A percentile compares a stretch with the other conserved stretches of the same genome.
These are phyloP conservation scores for Cecropterus lyciades DNA, from an alignment of 1,140 invertebrate genomes.

Conservation along the genomic window DNA sequence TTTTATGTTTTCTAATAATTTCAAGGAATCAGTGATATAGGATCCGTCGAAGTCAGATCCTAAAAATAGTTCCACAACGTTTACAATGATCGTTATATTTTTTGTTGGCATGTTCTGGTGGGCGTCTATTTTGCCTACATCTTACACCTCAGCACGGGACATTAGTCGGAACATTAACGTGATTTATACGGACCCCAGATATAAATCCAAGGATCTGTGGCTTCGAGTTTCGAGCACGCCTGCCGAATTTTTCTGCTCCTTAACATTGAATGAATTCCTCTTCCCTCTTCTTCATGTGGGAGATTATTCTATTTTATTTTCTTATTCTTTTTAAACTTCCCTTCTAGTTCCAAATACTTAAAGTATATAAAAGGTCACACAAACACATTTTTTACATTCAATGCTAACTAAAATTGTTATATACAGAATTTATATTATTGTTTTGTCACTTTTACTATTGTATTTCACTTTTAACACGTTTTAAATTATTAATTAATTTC, in stretches of 20 bases:
- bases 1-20: no score
- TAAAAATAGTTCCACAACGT: constrained; percentile 14
- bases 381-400: no score
- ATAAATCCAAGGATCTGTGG: constrained; percentile 56
- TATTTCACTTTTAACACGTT: not conserved
- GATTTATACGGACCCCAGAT: constrained; percentile 57
- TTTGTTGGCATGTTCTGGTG: constrained; percentile 43
- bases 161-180: constrained; percentile 64
- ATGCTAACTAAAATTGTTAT: no score
- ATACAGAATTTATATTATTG: not conserved
- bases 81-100: constrained; percentile 32
- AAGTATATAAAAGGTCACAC: no score
- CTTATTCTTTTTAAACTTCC: no score
- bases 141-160: constrained; percentile 53
- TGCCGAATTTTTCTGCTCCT: constrained; percentile 50
- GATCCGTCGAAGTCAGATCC: not conserved
- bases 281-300: constrained; percentile 1
- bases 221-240: constrained; percentile 45
- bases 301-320: constrained; percentile 2
- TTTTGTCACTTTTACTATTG: not conserved
- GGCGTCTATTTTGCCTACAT: constrained; percentile 53
- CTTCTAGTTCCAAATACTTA: no score
- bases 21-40: no score
- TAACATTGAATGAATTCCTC: constrained; percentile 34
- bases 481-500: not conserved